These are phyloP conservation scores for Microctonus aethiopoides DNA, from an alignment of 2,888 invertebrate genomes.

Conservation along the genomic window DNA sequence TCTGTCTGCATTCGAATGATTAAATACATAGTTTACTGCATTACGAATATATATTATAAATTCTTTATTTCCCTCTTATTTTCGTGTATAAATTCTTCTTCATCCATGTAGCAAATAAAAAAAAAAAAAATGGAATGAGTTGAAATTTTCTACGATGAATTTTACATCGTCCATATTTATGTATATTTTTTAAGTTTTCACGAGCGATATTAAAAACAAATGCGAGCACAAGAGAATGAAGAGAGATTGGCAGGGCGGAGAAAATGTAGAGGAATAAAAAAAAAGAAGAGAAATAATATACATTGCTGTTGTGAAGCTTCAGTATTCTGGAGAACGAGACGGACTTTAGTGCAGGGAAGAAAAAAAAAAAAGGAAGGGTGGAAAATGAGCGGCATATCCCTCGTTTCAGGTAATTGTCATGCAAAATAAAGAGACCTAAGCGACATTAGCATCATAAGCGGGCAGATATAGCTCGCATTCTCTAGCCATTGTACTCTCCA, in stretches of 20 bases:
- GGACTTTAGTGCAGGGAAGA: not conserved
- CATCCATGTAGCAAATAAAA: too few species aligned
- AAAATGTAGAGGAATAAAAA: conserved; percentile 27
- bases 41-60: too few species aligned
- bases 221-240: conserved; percentile 12
- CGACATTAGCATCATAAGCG: conserved; percentile 64
- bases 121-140: too few species aligned
- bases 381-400: conserved; percentile 15
- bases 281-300: conserved; percentile 9
- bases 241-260: conserved; percentile 14
- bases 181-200: not conserved
- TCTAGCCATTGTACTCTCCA: conserved; percentile 56
- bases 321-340: not conserved
- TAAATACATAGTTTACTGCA: too few species aligned
- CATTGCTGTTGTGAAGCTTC: conserved; percentile 1
- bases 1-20: too few species aligned
- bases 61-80: too few species aligned
- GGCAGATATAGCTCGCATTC: conserved; percentile 61
- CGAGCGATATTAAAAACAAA: conserved; percentile 21
- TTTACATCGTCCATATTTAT: not conserved
- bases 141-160: too few species aligned
- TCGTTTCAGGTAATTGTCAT: conserved; percentile 59
- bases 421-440: conserved; percentile 58
- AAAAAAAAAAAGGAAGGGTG: conserved; percentile 19
- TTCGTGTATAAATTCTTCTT: too few species aligned